Conservation (phyloP, 2,113 vertebrate species). For the Orthonyx spaldingii region DNA sequence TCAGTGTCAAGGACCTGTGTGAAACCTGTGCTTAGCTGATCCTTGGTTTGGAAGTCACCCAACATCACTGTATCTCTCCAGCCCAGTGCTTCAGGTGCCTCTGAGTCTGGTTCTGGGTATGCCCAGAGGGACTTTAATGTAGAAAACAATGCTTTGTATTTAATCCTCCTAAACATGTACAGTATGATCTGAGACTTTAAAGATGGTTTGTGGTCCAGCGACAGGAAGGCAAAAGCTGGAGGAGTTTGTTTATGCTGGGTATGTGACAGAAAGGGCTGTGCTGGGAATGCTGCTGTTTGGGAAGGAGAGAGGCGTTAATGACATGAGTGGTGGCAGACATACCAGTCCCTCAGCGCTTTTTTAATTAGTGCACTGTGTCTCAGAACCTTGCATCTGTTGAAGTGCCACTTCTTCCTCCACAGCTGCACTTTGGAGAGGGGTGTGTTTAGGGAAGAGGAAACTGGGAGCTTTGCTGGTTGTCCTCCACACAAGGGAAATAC, state of each 20-base stretch:
- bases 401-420: not conserved
- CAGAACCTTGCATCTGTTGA: not conserved
- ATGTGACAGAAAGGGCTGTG: not conserved
- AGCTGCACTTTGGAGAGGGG: not conserved
- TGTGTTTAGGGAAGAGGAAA: not conserved
- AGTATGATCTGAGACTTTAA: not conserved
- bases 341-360: not conserved
- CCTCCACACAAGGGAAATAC: not conserved
- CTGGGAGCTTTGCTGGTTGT: not conserved
- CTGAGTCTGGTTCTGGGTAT: not conserved
- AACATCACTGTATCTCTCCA: not conserved
- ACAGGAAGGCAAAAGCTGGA: not conserved
- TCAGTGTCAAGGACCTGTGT: not conserved
- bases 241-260: not conserved
- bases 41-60: not conserved
- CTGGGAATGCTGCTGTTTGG: not conserved
- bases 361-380: not conserved
- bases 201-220: not conserved
- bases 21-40: not conserved
- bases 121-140: not conserved
- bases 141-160: not conserved
- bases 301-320: not conserved
- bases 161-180: not conserved
- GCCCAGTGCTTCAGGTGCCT: not conserved
- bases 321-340: not conserved